Evolutionary conservation across 2,888 invertebrate genomes (phyloP).

Genomic region (Sclerodermus sp.): DNA sequence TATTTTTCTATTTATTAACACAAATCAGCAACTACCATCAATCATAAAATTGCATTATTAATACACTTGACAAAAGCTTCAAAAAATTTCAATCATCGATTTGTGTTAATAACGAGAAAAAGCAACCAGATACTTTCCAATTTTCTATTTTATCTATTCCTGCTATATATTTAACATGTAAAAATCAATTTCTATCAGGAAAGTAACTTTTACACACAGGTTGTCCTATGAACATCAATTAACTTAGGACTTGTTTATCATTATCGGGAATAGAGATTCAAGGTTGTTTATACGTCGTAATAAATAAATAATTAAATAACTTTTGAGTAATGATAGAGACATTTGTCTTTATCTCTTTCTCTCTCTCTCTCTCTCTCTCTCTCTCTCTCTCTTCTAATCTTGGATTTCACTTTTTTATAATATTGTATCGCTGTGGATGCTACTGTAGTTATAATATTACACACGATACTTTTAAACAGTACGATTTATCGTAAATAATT

Average conservation of each 20-base stretch:
- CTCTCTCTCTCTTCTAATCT: slow-evolving; percentile 5
- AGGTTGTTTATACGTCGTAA: slow-evolving; percentile 50
- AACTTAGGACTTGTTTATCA: slow-evolving; percentile 42
- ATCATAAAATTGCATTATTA: too few relatives aligned
- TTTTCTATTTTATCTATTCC: slow-evolving; percentile 20
- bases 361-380: slow-evolving; percentile 17
- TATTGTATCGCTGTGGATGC: slow-evolving; percentile 44
- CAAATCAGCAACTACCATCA: too few relatives aligned
- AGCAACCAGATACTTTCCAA: background rate
- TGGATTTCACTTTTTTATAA: slow-evolving; percentile 22
- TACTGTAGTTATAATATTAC: slow-evolving; percentile 55
- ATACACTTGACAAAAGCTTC: too few relatives aligned
- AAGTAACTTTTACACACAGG: slow-evolving; percentile 37
- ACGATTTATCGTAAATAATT: slow-evolving; percentile 52
- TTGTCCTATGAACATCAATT: slow-evolving; percentile 48
- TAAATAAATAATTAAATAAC: slow-evolving; percentile 58
- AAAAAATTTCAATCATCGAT: too few relatives aligned
- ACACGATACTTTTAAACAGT: slow-evolving; percentile 53
- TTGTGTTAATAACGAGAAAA: too few relatives aligned
- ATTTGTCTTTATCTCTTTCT: slow-evolving; percentile 38
- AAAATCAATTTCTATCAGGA: slow-evolving; percentile 29
- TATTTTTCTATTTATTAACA: slow-evolving; percentile 10
- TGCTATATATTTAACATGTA: slow-evolving; percentile 10
- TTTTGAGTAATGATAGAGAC: slow-evolving; percentile 46
- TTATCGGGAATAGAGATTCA: slow-evolving; percentile 47